Percentiles rank a stretch among this genome's conserved stretches.
Conservation (phyloP, 1,140 invertebrate species). For the Nylanderia fulva region DNA sequence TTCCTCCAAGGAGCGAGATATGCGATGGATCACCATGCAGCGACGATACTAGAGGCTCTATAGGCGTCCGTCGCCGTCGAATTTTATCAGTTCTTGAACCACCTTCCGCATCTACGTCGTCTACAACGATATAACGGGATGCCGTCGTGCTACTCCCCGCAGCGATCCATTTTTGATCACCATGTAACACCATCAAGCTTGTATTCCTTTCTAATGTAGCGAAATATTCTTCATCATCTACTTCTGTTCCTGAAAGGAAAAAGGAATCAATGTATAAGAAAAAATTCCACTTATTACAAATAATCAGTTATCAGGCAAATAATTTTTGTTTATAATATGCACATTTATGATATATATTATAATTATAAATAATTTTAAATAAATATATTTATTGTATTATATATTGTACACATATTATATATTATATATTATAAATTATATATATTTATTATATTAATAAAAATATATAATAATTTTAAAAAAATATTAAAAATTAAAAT, state of each 20-base stretch:
- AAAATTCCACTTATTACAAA: background rate
- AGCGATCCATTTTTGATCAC: slow-evolving; percentile 90
- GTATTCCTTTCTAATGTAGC: slow-evolving; percentile 93
- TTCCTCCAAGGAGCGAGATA: slow-evolving; percentile 92
- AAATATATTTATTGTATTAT: background rate
- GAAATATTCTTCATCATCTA: slow-evolving; percentile 96
- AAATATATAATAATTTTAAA: too few relatives aligned
- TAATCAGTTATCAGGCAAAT: background rate
- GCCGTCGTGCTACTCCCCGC: slow-evolving; percentile 80
- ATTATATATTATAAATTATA: too few relatives aligned
- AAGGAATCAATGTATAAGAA: background rate
- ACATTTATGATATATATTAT: background rate
- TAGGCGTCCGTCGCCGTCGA: slow-evolving; percentile 84
- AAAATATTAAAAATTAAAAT: background rate
- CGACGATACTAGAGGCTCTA: slow-evolving; percentile 88
- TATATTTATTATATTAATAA: too few relatives aligned
- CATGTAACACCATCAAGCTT: slow-evolving; percentile 91
- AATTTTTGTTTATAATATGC: background rate
- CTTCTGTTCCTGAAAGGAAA: slow-evolving; percentile 89
- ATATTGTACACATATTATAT: background rate
- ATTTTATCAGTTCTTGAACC: slow-evolving; percentile 84
- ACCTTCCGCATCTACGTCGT: slow-evolving; percentile 88
- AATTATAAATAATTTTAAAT: too few relatives aligned
- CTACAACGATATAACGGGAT: slow-evolving; percentile 87
- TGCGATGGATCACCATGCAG: slow-evolving; percentile 92